Base-by-base conservation (phyloP, 2,797 vertebrate genomes). In the Hydrolagus colliei region DNA sequence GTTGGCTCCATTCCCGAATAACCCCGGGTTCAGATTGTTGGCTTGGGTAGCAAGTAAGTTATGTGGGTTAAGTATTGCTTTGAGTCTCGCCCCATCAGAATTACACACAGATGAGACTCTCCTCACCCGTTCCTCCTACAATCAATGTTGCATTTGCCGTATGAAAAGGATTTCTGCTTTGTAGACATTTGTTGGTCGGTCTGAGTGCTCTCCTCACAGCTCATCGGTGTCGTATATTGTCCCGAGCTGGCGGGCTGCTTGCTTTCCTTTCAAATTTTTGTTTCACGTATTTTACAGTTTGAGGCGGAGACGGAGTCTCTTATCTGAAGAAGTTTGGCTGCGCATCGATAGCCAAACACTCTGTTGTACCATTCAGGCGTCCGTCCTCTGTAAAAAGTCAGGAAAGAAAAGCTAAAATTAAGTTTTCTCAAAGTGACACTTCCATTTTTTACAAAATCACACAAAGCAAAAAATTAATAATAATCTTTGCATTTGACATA, bases 351-450 rank as follows among this genome's bases (percentile, higher is more conserved):
- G 61, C 95, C 94, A 82, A 91, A 90, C 72, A 93, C 92, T 89
- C 88, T 93, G 87, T 91, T 89, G 92, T 96, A 92, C 95, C 95
- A 96, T 87, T 93, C 93, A 52, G 86, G 90, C 1, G 94, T 94
- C 62, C 92, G 92, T 12, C 95, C 95, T 88, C 95, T 96, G 89
- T 16, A 89, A 86, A 62, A 80, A 88, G 86, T 0, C 78, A 88
- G 87, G 71, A 86, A 88, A 16, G 13, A 2, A 62, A 9, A 86
- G 75, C 73, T 71, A 86, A 77, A 86, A 63, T 52, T 2, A 52
- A 52, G 41, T 52, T 52, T 52, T 2, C 41, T 52, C 41, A 2
- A 52, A 6, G 14, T 27, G n/a, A 73, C 11, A 9, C 22, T 73
- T 73, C 1, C 10, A 73, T 32, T 73, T 73, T 73, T 73, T 3